These are phyloP conservation scores for Eupithecia insigniata DNA, from an alignment of 2,888 invertebrate species.

Conservation along the genomic window DNA sequence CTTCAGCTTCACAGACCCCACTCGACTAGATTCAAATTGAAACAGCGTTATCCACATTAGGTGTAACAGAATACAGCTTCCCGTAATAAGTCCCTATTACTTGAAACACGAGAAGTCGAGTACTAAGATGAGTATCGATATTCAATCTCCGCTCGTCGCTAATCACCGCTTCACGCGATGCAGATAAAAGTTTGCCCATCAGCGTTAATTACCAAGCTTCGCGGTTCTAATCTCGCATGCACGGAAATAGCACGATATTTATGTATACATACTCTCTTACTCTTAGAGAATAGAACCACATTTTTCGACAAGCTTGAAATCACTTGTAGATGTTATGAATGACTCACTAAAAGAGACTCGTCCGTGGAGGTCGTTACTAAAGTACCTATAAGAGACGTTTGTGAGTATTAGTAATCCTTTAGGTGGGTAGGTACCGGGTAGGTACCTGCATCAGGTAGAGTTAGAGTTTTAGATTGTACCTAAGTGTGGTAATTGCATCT, in stretches of 20 bases:
- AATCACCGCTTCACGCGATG: conserved; percentile 53
- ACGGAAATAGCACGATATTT: background rate
- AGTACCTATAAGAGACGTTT: no score
- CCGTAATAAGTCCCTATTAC: conserved; percentile 6
- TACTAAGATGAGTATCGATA: conserved; percentile 58
- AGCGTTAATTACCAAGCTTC: conserved; percentile 45
- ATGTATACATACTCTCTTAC: no score
- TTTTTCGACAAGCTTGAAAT: background rate
- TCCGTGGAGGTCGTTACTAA: no score
- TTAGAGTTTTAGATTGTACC: no score
- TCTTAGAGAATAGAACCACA: background rate
- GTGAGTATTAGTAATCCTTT: no score
- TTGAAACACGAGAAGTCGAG: conserved; percentile 4
- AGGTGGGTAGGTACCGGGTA: no score
- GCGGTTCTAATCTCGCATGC: conserved; percentile 25
- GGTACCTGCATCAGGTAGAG: no score
- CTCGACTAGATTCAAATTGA: background rate
- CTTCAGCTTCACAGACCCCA: no score
- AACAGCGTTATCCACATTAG: background rate
- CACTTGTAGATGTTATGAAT: no score
- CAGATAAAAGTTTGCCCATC: conserved; percentile 61
- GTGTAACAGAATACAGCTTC: background rate
- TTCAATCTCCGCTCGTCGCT: conserved; percentile 62
- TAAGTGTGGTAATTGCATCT: no score
- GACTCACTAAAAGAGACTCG: no score